A percentile compares a stretch with the other conserved stretches of the same genome.
Conservation (phyloP, 2,797 vertebrate genomes). For the Siniperca obscura region DNA sequence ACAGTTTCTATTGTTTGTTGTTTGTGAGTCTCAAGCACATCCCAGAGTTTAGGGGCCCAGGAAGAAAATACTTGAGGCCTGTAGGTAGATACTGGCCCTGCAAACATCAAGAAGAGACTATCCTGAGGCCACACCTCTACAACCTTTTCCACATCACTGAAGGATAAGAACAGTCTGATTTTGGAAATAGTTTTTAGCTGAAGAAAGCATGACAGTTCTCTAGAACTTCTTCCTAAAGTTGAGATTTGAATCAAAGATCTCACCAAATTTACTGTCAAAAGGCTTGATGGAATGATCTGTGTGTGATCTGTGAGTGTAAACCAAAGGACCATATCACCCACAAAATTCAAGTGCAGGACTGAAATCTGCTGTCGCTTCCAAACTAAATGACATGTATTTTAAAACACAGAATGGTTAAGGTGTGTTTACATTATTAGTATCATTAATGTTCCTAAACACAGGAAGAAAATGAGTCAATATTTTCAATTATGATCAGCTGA, state of each 20-base stretch:
- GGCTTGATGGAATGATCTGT: neutral
- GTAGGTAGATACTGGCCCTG: neutral
- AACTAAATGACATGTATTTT: neutral
- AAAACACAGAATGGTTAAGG: neutral
- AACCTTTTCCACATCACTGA: neutral
- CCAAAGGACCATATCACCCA: neutral
- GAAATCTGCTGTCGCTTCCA: neutral
- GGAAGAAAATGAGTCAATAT: too few species aligned
- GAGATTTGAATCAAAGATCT: conserved; percentile 2
- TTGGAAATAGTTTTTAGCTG: neutral
- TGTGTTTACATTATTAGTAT: neutral
- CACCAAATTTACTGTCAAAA: neutral
- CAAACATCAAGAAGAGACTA: neutral
- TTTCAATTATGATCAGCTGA: too few species aligned
- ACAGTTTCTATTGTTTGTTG: neutral
- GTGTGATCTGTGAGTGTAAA: neutral
- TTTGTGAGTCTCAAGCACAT: neutral
- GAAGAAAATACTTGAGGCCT: neutral
- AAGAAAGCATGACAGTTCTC: neutral
- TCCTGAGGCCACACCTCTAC: neutral
- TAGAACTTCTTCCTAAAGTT: neutral
- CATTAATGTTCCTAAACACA: too few species aligned
- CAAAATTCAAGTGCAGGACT: neutral
- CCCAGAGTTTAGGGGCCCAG: neutral
- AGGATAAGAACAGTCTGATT: neutral